Evolutionary conservation across 2,797 vertebrate genomes (phyloP).

Genomic region (Capromys pilorides): DNA sequence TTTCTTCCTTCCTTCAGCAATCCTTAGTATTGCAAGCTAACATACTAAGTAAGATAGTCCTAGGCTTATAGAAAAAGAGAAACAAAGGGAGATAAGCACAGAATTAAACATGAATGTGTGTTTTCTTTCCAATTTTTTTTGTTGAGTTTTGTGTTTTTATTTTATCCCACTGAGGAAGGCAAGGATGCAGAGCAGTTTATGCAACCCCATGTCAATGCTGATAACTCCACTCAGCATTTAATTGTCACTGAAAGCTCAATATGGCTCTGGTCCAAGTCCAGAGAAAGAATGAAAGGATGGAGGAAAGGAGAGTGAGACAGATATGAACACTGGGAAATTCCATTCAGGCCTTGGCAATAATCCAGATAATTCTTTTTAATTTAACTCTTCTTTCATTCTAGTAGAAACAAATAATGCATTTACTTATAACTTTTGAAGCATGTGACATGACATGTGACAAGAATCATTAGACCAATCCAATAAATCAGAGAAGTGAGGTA

Average conservation of each 20-base stretch:
- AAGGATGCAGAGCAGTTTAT: conserved; percentile 46
- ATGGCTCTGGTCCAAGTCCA: conserved; percentile 68
- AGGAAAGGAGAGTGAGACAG: conserved; percentile 49
- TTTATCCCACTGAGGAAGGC: conserved; percentile 13
- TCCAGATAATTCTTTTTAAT: conserved; percentile 63
- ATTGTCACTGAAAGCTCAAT: conserved; percentile 64
- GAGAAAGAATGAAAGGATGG: conserved; percentile 35
- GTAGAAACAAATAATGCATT: conserved; percentile 61
- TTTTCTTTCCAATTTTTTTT: conserved; percentile 30
- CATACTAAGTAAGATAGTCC: conserved; percentile 57
- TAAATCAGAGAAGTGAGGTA: not conserved
- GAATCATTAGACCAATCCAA: not conserved
- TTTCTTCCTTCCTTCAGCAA: conserved; percentile 78
- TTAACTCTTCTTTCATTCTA: conserved; percentile 68
- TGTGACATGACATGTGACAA: not conserved
- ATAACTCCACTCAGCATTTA: conserved; percentile 58
- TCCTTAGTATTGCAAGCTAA: conserved; percentile 61
- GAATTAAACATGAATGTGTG: conserved; percentile 38
- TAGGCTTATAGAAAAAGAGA: conserved; percentile 42
- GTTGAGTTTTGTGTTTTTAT: conserved; percentile 29
- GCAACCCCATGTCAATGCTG: conserved; percentile 52
- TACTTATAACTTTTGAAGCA: conserved; percentile 50
- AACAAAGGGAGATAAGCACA: conserved; percentile 47
- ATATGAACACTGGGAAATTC: conserved; percentile 65
- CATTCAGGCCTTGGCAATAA: conserved; percentile 57